These are phyloP conservation scores for Megaleporinus macrocephalus DNA, from an alignment of 2,113 vertebrate species.

Conservation along the genomic window DNA sequence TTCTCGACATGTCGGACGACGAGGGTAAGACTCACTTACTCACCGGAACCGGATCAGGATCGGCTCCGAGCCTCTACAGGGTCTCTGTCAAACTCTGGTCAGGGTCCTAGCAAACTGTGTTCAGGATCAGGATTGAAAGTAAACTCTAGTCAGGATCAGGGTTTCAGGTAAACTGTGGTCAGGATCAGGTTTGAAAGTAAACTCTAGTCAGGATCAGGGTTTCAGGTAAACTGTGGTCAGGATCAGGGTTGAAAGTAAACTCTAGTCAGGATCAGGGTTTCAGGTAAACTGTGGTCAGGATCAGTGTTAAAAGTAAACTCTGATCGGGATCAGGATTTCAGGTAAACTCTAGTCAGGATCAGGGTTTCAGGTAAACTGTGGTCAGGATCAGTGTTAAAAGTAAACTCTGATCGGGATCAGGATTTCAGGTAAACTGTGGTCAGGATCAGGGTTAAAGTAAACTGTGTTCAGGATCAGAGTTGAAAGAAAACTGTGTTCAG, in stretches of 20 bases:
- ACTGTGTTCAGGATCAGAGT: not conserved
- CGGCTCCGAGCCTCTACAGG: too few species aligned
- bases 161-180: conserved; percentile 17
- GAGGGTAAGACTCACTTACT: conserved; percentile 85
- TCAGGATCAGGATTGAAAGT: not conserved
- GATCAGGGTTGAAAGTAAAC: conserved; percentile 17
- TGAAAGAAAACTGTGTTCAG: too few species aligned
- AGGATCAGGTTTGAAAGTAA: too few species aligned
- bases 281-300: not conserved
- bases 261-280: not conserved
- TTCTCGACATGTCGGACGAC: conserved; percentile 90
- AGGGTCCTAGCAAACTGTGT: too few species aligned
- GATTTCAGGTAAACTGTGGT: conserved; percentile 19
- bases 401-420: not conserved
- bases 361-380: not conserved
- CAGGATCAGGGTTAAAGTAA: not conserved
- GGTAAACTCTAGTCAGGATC: conserved; percentile 21
- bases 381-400: conserved; percentile 7
- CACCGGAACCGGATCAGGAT: too few species aligned
- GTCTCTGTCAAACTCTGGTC: too few species aligned
- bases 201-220: not conserved
- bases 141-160: not conserved
- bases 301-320: conserved; percentile 21
- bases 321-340: not conserved
- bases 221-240: conserved; percentile 2